phyloP scores from a whole-genome alignment of 1,140 invertebrate genomes.

The Drosophila azteca region DNA sequence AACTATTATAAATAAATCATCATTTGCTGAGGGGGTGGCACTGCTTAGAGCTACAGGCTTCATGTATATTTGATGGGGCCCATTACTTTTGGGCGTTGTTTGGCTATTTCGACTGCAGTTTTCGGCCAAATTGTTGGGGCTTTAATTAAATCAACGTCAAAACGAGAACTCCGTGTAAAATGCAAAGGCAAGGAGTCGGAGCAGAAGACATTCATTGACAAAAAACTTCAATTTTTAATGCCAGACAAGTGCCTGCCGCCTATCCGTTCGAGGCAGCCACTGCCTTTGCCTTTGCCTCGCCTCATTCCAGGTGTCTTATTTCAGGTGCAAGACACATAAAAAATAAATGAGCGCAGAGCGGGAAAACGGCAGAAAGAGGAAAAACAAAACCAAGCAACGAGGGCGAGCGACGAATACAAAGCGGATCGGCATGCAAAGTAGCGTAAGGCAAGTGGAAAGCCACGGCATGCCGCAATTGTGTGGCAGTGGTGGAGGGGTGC shows the following conservation, averaged over 20 bases:
- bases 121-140: constrained; percentile 1
- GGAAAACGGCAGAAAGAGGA: constrained; percentile 21
- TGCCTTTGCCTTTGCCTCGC: neutral
- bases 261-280: neutral
- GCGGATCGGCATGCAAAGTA: constrained; percentile 51
- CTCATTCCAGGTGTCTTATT: constrained; percentile 40
- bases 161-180: constrained; percentile 45
- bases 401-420: constrained; percentile 25
- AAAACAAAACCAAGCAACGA: constrained; percentile 10
- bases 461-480: constrained; percentile 43
- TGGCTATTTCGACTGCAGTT: constrained; percentile 24
- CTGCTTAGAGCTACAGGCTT: constrained; percentile 4
- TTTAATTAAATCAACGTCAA: constrained; percentile 59
- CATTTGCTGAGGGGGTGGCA: constrained; percentile 47
- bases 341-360: constrained; percentile 67
- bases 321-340: constrained; percentile 75
- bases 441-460: constrained; percentile 37
- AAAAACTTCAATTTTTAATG: constrained; percentile 79
- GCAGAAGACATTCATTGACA: constrained; percentile 65
- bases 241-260: constrained; percentile 3
- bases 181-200: constrained; percentile 25
- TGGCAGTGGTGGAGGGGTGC: constrained; percentile 7
- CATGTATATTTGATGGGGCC: constrained; percentile 24
- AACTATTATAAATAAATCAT: constrained; percentile 73
- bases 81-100: constrained; percentile 25